Evolutionary conservation across 2,113 vertebrate genomes (phyloP), one percentile per base, ranked within the genome.

Genomic region (Clarias magur): DNA sequence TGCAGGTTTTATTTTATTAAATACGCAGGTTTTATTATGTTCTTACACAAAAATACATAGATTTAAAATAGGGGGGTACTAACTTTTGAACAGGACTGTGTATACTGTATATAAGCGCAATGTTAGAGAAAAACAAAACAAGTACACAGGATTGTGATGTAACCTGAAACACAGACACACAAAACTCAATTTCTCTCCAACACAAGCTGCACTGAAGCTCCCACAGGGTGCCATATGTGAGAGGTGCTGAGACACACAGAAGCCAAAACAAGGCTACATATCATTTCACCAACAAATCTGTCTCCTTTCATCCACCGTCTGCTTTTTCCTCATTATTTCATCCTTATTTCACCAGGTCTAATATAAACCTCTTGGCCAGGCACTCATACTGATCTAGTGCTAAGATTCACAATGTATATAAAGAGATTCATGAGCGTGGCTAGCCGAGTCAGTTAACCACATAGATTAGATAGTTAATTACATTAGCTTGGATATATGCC

Each of bases 251-350:
- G 54, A 80, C 53, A 34, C 11, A 38, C 16, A 63, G 42, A 57
- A 83, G 84, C 86, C 86, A 89, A 89, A 42, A 88, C 42, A 72
- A 75, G 27, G 62, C 75, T 82, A 75, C 57, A 85, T 84, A 87
- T 87, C 78, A 85, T 84, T 88, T 85, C 78, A 86, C 59, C 54
- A 78, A 85, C 70, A 54, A 56, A 54, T 68, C 78, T 76, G 62
- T 78, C 75, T 59, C 84, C 53, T 56, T n/a, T 83, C 27, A 53
- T 83, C 56, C 56, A 17, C 65, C 34, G 38, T 73, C 23, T 23
- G 23, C 67, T 53, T 48, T 21, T 7, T 27, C 16, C 27, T 38
- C 73, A 72, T 82, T 76, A 76, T 85, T 80, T 85, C 42, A n/a
- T 59, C 63, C 56, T 80, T 34, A 62, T 75, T 80, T 72, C 30